Conservation (phyloP, 2,797 vertebrate species). For the Podarcis siculus region DNA sequence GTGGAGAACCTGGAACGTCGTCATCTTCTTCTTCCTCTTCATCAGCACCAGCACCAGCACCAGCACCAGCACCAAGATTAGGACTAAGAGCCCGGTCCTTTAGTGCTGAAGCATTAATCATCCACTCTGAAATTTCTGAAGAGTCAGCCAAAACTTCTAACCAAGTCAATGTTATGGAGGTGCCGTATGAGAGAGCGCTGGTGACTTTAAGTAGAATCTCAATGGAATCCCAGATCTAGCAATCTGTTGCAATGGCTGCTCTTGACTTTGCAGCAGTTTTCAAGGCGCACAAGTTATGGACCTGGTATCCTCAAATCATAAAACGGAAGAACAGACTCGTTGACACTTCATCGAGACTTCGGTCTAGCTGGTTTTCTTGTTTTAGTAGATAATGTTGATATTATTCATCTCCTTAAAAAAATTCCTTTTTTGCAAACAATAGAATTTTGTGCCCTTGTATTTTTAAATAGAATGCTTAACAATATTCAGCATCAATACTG, state of each 20-base stretch:
- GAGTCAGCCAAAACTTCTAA: background rate
- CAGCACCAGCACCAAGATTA: background rate
- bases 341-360: background rate
- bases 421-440: background rate
- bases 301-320: background rate
- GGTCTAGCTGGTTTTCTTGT: background rate
- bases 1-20: background rate
- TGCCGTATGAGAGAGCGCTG: constrained; percentile 71
- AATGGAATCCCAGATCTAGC: constrained; percentile 79
- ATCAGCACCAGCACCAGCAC: background rate
- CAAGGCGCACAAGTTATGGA: background rate
- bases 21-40: background rate
- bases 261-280: background rate
- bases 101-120: constrained; percentile 72
- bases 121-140: constrained; percentile 69
- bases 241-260: accelerated
- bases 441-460: background rate
- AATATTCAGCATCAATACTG: background rate
- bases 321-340: background rate
- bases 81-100: constrained; percentile 66
- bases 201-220: constrained; percentile 75
- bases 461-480: background rate
- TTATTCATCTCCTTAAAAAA: background rate
- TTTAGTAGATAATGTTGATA: background rate
- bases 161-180: constrained; percentile 39